Evolutionary conservation across 2,113 vertebrate species (phyloP).

Genomic region (Eurypyga helias): DNA sequence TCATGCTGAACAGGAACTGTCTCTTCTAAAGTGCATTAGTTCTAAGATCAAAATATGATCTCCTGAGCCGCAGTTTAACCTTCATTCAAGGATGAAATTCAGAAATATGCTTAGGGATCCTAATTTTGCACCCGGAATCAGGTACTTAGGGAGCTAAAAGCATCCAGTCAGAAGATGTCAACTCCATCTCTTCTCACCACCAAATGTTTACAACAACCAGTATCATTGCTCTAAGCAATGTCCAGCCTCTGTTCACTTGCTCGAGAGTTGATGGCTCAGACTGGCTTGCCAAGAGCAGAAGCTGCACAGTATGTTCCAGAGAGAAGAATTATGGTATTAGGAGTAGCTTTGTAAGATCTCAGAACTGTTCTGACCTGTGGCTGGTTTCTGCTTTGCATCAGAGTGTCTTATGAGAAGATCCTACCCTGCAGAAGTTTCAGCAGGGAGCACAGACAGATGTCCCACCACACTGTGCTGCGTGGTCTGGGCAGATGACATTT

Average conservation of each 20-base stretch:
- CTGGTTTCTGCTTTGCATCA: not conserved
- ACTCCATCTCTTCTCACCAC: not conserved
- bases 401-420: not conserved
- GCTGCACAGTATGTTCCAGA: not conserved
- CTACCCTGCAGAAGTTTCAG: not conserved
- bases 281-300: not conserved
- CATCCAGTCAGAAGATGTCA: not conserved
- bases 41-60: not conserved
- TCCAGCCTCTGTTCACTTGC: not conserved
- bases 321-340: not conserved
- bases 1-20: not conserved
- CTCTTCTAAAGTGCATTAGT: not conserved
- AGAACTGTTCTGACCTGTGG: not conserved
- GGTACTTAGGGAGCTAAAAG: not conserved
- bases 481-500: not conserved
- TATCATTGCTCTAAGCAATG: not conserved
- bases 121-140: not conserved
- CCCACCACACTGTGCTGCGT: not conserved
- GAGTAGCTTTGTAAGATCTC: not conserved
- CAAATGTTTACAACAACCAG: not conserved
- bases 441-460: not conserved
- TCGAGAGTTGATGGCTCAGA: fast-evolving
- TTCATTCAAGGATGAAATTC: not conserved
- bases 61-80: not conserved
- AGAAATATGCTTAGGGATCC: not conserved